Conservation (phyloP, 2,888 invertebrate species). For the Lampropteryx suffumata region DNA sequence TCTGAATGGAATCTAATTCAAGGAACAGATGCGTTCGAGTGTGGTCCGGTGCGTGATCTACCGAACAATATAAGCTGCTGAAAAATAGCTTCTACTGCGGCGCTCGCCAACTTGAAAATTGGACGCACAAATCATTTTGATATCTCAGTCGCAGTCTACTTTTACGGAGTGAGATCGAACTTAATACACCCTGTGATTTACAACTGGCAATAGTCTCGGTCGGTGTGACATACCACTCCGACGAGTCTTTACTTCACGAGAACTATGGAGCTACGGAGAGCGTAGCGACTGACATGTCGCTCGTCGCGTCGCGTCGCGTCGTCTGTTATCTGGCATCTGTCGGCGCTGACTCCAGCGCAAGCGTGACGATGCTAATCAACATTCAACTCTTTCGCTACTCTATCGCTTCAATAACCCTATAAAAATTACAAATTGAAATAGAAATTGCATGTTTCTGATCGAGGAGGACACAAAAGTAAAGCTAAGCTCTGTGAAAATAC, state of each 20-base stretch:
- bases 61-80: conserved; percentile 40
- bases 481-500: conserved; percentile 42
- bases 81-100: conserved; percentile 38
- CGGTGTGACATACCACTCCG: not conserved
- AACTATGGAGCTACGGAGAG: no score
- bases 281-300: no score
- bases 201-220: conserved; percentile 12
- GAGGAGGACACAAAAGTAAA: conserved; percentile 34
- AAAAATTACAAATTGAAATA: no score
- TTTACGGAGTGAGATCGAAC: conserved; percentile 12
- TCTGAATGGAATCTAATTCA: conserved; percentile 40
- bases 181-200: conserved; percentile 10
- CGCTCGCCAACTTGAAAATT: conserved; percentile 43
- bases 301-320: no score
- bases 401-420: no score
- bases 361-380: conserved; percentile 32
- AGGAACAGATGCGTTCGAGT: conserved; percentile 57
- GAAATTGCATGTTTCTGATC: conserved; percentile 62
- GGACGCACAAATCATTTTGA: conserved; percentile 59
- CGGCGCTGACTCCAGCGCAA: not conserved
- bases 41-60: conserved; percentile 55
- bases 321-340: no score
- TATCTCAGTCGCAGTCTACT: conserved; percentile 35
- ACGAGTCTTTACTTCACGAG: no score
- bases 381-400: conserved; percentile 56